Percentiles rank a stretch among this genome's conserved stretches.
Conservation (phyloP, 1,140 invertebrate genomes). For the Muscidifurax raptorellus region DNA sequence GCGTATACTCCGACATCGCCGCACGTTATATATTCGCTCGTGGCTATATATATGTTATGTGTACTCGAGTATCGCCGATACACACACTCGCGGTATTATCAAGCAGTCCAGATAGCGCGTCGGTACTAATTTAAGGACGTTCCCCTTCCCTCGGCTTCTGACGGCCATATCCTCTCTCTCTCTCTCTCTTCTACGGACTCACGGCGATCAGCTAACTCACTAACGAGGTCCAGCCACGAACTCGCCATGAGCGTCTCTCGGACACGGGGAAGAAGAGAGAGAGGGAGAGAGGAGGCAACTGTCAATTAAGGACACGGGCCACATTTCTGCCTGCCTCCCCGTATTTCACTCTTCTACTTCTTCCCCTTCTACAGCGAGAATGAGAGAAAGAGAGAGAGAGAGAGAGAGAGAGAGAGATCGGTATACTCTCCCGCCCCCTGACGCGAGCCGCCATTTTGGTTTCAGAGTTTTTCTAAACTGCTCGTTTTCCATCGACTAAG, state of each 20-base stretch:
- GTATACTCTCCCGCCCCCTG: conserved; percentile 15
- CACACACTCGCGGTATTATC: neutral
- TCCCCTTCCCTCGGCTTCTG: conserved; percentile 62
- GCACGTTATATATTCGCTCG: too few species aligned
- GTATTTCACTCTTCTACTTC: conserved; percentile 54
- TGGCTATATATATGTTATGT: too few species aligned
- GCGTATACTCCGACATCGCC: too few species aligned
- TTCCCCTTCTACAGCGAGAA: neutral
- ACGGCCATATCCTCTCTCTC: conserved; percentile 64
- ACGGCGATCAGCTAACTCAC: conserved; percentile 59
- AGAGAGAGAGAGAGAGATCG: neutral
- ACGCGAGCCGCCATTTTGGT: conserved; percentile 6
- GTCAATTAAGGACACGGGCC: conserved; percentile 75
- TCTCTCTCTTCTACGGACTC: conserved; percentile 1
- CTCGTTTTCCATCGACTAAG: neutral
- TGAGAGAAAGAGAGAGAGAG: too few species aligned
- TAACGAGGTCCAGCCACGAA: conserved; percentile 74
- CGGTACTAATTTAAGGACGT: conserved; percentile 74
- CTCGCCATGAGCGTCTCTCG: conserved; percentile 52
- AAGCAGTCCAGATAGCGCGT: conserved; percentile 67
- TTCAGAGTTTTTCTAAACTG: neutral
- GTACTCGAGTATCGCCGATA: too few species aligned
- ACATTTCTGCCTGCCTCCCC: conserved; percentile 69
- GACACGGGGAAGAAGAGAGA: neutral
- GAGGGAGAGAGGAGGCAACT: conserved; percentile 58